phyloP scores from a whole-genome alignment of 2,113 vertebrate species.

The Peromyscus polionotus region DNA sequence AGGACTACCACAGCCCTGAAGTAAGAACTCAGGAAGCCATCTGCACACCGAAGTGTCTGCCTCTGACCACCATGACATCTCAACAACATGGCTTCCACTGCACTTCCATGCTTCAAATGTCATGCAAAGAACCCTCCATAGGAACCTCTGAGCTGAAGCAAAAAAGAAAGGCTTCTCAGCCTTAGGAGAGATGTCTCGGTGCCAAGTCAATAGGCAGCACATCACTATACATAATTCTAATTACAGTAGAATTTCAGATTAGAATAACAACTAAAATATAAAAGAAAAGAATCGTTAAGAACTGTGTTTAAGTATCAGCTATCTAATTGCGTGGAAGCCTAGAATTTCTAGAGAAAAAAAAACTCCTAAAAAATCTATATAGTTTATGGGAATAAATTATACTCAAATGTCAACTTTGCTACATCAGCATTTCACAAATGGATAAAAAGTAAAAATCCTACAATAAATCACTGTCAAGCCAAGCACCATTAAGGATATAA shows the following conservation, averaged over 20 bases:
- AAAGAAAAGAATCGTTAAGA: conserved; percentile 15
- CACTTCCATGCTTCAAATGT: neutral
- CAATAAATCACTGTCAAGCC: neutral
- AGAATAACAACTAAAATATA: neutral
- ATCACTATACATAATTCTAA: neutral
- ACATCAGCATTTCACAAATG: neutral
- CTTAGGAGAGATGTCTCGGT: neutral
- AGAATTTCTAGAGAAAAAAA: neutral
- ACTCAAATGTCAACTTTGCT: conserved; percentile 40
- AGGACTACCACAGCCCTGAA: neutral
- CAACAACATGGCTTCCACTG: neutral
- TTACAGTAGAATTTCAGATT: neutral
- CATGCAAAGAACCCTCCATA: neutral
- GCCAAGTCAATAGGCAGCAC: neutral
- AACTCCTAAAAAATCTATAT: neutral
- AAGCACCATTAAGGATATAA: conserved; percentile 16
- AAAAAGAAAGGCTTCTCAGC: neutral
- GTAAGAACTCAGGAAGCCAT: neutral
- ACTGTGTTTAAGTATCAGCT: neutral
- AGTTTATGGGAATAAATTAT: conserved; percentile 38
- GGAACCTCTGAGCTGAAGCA: neutral
- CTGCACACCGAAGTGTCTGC: neutral
- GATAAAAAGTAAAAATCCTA: neutral
- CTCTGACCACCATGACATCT: neutral
- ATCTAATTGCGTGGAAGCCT: neutral